A percentile compares a stretch with the other conserved stretches of the same genome.
These are phyloP conservation scores for Decapterus maruadsi DNA, from an alignment of 2,797 vertebrate genomes.

Conservation along the genomic window DNA sequence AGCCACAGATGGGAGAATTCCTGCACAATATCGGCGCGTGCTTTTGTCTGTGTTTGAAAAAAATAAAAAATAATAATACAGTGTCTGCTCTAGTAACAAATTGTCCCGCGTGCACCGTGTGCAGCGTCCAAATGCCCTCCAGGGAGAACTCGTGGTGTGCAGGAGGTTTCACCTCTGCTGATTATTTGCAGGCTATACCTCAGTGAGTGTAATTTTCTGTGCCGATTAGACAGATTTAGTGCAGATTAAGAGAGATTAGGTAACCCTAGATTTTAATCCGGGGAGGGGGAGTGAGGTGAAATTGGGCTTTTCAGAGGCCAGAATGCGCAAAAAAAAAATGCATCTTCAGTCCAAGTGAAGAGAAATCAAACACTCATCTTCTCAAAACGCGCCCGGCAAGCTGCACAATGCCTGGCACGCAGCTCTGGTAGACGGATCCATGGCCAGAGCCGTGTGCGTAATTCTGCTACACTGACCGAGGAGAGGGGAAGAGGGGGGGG, in stretches of 20 bases:
- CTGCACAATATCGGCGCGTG: constrained; percentile 22
- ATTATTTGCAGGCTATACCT: constrained; percentile 68
- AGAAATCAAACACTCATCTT: constrained; percentile 40
- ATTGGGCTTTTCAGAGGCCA: constrained; percentile 51
- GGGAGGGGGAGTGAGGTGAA: constrained; percentile 58
- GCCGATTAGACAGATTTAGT: constrained; percentile 82
- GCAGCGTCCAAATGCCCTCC: constrained; percentile 64
- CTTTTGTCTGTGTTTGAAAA: constrained; percentile 10
- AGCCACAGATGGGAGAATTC: constrained; percentile 36
- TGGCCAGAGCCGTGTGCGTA: constrained; percentile 52
- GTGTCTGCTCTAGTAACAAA: constrained; percentile 34
- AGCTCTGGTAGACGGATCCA: constrained; percentile 36
- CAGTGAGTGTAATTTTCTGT: constrained; percentile 74
- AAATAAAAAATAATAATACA: neutral
- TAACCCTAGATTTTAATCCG: constrained; percentile 80
- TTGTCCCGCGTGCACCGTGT: constrained; percentile 39
- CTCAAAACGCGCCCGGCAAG: constrained; percentile 41
- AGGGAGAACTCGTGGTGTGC: constrained; percentile 51
- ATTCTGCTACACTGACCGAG: constrained; percentile 54
- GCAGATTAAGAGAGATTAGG: constrained; percentile 83
- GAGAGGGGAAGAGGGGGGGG: constrained; percentile 22
- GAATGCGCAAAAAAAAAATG: constrained; percentile 21
- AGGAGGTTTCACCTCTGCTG: constrained; percentile 71
- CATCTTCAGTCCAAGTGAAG: constrained; percentile 32
- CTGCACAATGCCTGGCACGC: constrained; percentile 15